These are phyloP conservation scores for Hymenochirus boettgeri DNA, from an alignment of 2,113 vertebrate genomes.

Conservation along the genomic window DNA sequence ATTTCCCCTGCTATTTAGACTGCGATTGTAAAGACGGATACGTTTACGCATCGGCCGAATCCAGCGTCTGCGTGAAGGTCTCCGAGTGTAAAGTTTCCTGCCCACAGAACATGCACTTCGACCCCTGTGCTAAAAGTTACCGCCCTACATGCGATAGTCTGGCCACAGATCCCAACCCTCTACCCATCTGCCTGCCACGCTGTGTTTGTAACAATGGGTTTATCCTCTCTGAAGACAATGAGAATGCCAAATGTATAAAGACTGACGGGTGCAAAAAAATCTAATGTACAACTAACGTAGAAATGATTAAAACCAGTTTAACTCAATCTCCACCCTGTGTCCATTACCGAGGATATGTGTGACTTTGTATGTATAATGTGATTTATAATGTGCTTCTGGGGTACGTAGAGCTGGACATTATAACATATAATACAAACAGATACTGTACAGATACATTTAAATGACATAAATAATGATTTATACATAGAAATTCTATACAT, in stretches of 20 bases:
- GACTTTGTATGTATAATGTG: too few species aligned
- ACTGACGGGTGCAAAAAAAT: not conserved
- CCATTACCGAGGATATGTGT: too few species aligned
- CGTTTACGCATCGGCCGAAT: not conserved
- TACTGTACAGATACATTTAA: too few species aligned
- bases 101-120: conserved; percentile 5
- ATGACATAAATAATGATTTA: too few species aligned
- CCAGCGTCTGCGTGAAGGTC: not conserved
- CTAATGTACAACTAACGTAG: too few species aligned
- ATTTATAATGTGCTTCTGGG: too few species aligned
- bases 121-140: not conserved
- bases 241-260: not conserved
- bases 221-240: not conserved
- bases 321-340: too few species aligned
- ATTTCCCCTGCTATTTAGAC: not conserved
- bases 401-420: too few species aligned
- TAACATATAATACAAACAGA: too few species aligned
- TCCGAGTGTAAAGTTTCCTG: not conserved
- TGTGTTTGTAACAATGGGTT: conserved; percentile 11
- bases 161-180: not conserved
- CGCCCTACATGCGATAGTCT: not conserved
- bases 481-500: too few species aligned
- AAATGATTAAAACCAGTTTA: too few species aligned
- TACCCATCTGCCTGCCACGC: not conserved
- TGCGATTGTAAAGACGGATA: not conserved